phyloP scores from a whole-genome alignment of 2,888 invertebrate species.

The Aspidiotus rigidus region DNA sequence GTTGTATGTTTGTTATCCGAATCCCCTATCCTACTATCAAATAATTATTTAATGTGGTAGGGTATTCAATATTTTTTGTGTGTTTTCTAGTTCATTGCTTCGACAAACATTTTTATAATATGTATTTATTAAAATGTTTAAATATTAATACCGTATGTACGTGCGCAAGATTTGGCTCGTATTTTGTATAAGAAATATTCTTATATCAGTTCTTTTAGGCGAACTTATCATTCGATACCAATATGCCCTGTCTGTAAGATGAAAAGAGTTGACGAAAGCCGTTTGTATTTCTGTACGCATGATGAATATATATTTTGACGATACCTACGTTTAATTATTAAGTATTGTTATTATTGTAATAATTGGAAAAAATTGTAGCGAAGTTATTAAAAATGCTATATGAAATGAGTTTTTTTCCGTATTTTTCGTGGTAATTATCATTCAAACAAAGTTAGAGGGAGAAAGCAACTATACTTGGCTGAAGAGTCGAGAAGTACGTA shows the following conservation, averaged over 20 bases:
- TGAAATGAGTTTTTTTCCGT: neutral
- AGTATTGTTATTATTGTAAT: neutral
- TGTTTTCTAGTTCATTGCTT: neutral
- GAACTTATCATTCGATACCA: neutral
- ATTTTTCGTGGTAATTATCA: neutral
- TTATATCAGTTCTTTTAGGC: neutral
- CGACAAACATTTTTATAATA: neutral
- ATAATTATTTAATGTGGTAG: no score
- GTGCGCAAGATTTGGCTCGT: neutral
- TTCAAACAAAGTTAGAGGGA: no score
- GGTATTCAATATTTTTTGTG: no score
- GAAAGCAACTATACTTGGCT: no score
- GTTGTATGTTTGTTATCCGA: no score
- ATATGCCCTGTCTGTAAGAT: neutral
- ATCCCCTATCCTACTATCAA: no score
- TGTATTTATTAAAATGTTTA: neutral
- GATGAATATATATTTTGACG: neutral
- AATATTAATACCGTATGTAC: neutral
- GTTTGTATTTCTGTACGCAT: conserved; percentile 13
- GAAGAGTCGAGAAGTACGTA: no score
- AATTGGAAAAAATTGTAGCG: conserved; percentile 9
- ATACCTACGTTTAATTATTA: no score
- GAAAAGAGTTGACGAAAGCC: neutral
- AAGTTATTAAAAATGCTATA: conserved; percentile 13
- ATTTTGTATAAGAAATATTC: neutral